Conservation (phyloP, 2,113 vertebrate genomes). For the Cephalopholis sonnerati region DNA sequence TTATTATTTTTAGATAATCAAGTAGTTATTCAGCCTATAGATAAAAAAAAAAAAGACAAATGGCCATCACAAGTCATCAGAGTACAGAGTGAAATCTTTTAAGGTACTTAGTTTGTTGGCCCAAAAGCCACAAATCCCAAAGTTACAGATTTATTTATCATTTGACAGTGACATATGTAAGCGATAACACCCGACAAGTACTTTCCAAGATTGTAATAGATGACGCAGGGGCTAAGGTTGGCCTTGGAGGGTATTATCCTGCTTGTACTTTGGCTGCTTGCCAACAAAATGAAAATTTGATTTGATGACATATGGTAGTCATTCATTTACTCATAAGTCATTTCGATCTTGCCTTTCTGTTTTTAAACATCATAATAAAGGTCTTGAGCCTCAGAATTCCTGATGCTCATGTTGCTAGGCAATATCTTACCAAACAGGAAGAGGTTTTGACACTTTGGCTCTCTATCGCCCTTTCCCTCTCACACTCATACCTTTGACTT, state of each 20-base stretch:
- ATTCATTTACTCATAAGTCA: not conserved
- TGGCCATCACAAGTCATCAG: not conserved
- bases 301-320: not conserved
- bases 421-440: not conserved
- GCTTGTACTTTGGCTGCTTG: not conserved
- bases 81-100: not conserved
- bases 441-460: not conserved
- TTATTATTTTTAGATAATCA: not conserved
- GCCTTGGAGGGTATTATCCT: not conserved
- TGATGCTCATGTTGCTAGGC: not conserved
- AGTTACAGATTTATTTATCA: not conserved
- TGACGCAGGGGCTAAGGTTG: not conserved
- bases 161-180: not conserved
- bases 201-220: not conserved
- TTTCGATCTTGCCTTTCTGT: not conserved
- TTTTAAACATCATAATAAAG: constrained; percentile 5
- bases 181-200: not conserved
- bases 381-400: not conserved
- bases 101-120: not conserved
- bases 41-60: too few relatives aligned
- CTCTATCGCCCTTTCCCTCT: not conserved
- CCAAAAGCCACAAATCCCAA: not conserved
- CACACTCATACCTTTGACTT: not conserved
- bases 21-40: not conserved
- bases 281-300: not conserved